Conservation (phyloP, 1,140 invertebrate genomes). For the Saxidomus purpurata region DNA sequence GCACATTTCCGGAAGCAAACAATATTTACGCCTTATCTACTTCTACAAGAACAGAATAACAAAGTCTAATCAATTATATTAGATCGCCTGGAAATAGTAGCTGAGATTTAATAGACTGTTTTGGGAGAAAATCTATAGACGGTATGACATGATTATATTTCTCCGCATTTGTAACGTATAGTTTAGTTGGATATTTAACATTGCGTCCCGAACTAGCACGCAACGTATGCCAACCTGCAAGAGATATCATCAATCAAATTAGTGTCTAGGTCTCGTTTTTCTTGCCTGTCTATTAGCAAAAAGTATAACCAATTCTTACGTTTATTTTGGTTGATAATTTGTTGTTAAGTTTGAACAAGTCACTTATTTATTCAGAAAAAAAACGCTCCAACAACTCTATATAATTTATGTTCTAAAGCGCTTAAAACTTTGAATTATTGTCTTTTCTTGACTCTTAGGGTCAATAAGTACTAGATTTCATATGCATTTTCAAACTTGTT, state of each 20-base stretch:
- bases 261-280: neutral
- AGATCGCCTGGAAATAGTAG: neutral
- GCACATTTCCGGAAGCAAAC: neutral
- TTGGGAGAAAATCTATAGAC: conserved; percentile 49
- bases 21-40: neutral
- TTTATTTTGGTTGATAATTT: too few species aligned
- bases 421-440: too few species aligned
- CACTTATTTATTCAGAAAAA: too few species aligned
- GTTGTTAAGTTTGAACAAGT: too few species aligned
- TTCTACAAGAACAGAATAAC: neutral
- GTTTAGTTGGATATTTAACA: conserved; percentile 38
- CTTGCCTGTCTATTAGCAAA: neutral
- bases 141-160: conserved; percentile 52
- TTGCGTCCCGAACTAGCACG: neutral
- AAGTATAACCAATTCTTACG: neutral
- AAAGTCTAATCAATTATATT: conserved; percentile 44
- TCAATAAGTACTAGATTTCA: too few species aligned
- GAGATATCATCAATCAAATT: conserved; percentile 48
- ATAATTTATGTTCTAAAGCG: too few species aligned
- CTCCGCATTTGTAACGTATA: conserved; percentile 45
- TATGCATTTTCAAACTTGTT: too few species aligned
- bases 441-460: too few species aligned
- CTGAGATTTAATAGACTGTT: conserved; percentile 35
- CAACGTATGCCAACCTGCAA: conserved; percentile 32
- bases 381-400: too few species aligned